A percentile compares a stretch with the other conserved stretches of the same genome.
Conservation (phyloP, 2,113 vertebrate species). For the Neotoma lepida region DNA sequence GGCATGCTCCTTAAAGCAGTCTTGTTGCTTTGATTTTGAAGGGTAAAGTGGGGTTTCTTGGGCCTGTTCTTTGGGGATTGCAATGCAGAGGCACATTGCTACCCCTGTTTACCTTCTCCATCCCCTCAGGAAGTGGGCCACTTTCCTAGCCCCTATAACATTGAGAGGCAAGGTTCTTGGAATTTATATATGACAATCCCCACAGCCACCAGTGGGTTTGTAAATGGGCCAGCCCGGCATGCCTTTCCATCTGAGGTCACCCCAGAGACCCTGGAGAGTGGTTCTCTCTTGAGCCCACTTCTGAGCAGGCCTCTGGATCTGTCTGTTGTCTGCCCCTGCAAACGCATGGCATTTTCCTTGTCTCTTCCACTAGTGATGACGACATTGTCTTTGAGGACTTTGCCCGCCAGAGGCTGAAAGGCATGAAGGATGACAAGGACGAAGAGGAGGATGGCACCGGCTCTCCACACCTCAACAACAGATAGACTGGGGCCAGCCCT, state of each 20-base stretch:
- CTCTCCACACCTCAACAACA: slow-evolving; percentile 90
- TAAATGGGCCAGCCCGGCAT: neutral
- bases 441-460: slow-evolving; percentile 92
- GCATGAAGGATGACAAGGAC: slow-evolving; percentile 92
- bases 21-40: neutral
- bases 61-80: neutral
- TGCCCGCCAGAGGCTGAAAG: slow-evolving; percentile 94
- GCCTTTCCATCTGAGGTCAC: neutral
- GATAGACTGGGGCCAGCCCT: slow-evolving; percentile 81
- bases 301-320: neutral
- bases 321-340: neutral
- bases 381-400: slow-evolving; percentile 98
- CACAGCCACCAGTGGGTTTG: neutral
- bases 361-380: slow-evolving; percentile 88
- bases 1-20: neutral
- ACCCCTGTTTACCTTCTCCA: accelerated
- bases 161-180: neutral
- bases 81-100: neutral
- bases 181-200: neutral
- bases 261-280: neutral
- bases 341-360: neutral
- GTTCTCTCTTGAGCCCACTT: neutral
- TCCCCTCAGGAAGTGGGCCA: neutral
- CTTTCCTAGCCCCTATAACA: neutral
- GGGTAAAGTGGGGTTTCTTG: neutral